Evolutionary conservation across 2,797 vertebrate species (phyloP), one percentile per base, ranked within the genome.

Genomic region (Sebastiscus tertius): DNA sequence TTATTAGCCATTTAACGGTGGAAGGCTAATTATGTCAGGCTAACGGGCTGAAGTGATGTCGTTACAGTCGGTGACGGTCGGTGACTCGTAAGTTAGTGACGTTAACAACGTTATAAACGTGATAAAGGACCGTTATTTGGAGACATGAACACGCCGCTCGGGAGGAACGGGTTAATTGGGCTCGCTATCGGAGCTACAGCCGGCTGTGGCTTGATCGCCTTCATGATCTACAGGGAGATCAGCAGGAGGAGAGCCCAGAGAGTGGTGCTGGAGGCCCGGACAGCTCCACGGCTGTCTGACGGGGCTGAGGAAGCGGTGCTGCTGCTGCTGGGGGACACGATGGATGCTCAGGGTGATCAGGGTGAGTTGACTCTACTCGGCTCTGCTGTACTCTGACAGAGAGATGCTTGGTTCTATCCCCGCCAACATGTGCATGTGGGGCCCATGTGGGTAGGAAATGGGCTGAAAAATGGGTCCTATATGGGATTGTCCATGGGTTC

Each of bases 101-200:
- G 39, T 29, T 29, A 29, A 1, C 3, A 27, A 27, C 26, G 26
- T 42, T 14, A 14, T 42, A 42, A 42, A 42, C 39, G 39, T 42
- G 39, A 8, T 46, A 8, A 46, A 46, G 1, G 16, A 46, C 42
- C 16, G 42, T 18, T 18, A 7, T 46, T 18, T 18, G 42, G 42
- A 46, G 42, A 18, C 2, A 96, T 96, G 95, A 94, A 85, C 79
- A 59, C 72, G 62, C 72, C 85, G 70, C 67, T 95, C 9, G 93
- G 95, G 1, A 93, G 91, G 78, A 93, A 34, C 75, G 85, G 91
- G 3, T 31, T 92, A 22, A 82, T 96, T 42, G 94, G 94, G 6
- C 89, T 96, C 0, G 92, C 93, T 1, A 81, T 96, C 3, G 94
- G 93, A 34, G 94, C 94, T 2, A 92, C 95, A 0, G 92, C 94